phyloP scores from a whole-genome alignment of 1,140 invertebrate genomes.

The Platorchestia sp. region DNA sequence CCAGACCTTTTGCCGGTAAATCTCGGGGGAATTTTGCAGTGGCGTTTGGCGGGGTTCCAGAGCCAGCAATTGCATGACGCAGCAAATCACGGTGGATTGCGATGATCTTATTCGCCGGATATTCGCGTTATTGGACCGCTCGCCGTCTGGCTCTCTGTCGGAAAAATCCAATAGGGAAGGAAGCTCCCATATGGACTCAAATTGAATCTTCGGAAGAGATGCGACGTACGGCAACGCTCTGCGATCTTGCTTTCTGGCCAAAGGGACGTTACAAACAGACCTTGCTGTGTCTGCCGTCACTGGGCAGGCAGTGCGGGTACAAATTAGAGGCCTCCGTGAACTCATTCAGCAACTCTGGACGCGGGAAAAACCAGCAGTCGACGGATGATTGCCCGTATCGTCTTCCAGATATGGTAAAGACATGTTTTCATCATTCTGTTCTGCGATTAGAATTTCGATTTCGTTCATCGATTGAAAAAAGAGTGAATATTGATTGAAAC shows the following conservation, averaged over 20 bases:
- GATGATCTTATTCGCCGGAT: slow-evolving; percentile 10
- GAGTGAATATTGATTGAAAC: no score
- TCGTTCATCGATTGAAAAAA: no score
- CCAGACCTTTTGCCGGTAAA: not conserved
- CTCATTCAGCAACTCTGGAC: no score
- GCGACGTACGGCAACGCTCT: not conserved
- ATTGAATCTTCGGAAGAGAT: not conserved
- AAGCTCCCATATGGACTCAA: slow-evolving; percentile 22
- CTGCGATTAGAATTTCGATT: no score
- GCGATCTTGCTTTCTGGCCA: not conserved
- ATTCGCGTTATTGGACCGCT: slow-evolving; percentile 29
- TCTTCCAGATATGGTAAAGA: no score
- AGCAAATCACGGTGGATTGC: slow-evolving; percentile 24
- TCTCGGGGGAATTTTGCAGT: not conserved
- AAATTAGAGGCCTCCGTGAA: no score
- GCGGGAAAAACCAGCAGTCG: no score
- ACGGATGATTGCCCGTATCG: no score
- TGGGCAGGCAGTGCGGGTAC: no score
- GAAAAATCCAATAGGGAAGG: not conserved
- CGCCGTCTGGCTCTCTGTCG: not conserved
- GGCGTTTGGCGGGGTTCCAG: slow-evolving; percentile 1
- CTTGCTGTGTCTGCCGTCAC: no score
- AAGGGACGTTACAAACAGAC: no score
- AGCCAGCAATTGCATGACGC: slow-evolving; percentile 27
- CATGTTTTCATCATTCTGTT: no score